Percentiles rank a stretch among this genome's conserved stretches.
Evolutionary conservation across 2,113 vertebrate species (phyloP).

Genomic region (Synchiropus splendidus): DNA sequence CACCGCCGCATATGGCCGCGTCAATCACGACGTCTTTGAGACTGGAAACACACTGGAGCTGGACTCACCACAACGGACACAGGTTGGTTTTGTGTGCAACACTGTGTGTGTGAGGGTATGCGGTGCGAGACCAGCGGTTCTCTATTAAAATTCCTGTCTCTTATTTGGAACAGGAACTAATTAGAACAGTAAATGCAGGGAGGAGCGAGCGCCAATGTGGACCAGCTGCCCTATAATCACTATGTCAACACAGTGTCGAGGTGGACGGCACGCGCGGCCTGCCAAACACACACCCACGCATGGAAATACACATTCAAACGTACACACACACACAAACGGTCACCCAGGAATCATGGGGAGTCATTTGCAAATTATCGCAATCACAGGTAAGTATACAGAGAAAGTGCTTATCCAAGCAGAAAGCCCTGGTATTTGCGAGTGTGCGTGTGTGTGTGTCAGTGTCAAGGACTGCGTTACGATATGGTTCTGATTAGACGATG

Average conservation of each 20-base stretch:
- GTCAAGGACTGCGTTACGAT: slow-evolving; percentile 17
- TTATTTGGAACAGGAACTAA: slow-evolving; percentile 65
- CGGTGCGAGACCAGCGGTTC: slow-evolving; percentile 44
- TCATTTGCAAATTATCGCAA: slow-evolving; percentile 53
- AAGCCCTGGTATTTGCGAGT: slow-evolving; percentile 23
- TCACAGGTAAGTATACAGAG: slow-evolving; percentile 42
- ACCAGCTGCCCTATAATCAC: slow-evolving; percentile 64
- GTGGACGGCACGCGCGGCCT: slow-evolving; percentile 49
- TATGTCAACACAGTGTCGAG: slow-evolving; percentile 59
- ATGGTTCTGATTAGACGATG: slow-evolving; percentile 63
- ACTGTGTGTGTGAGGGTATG: slow-evolving; percentile 35
- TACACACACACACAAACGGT: slow-evolving; percentile 14
- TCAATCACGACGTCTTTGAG: slow-evolving; percentile 32
- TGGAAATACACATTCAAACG: slow-evolving; percentile 22
- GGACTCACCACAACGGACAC: slow-evolving; percentile 5
- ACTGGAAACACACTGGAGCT: background rate
- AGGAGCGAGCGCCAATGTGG: slow-evolving; percentile 53
- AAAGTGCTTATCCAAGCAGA: slow-evolving; percentile 28
- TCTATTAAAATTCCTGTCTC: slow-evolving; percentile 63
- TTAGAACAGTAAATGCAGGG: slow-evolving; percentile 66
- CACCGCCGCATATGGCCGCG: slow-evolving; percentile 26
- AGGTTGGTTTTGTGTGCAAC: slow-evolving; percentile 12
- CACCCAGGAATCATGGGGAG: slow-evolving; percentile 22
- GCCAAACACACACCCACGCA: slow-evolving; percentile 43
- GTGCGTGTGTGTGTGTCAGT: slow-evolving; percentile 11